Percentiles rank a stretch among this genome's conserved stretches.
phyloP scores from a whole-genome alignment of 2,113 vertebrate species.

The Felis chaus region DNA sequence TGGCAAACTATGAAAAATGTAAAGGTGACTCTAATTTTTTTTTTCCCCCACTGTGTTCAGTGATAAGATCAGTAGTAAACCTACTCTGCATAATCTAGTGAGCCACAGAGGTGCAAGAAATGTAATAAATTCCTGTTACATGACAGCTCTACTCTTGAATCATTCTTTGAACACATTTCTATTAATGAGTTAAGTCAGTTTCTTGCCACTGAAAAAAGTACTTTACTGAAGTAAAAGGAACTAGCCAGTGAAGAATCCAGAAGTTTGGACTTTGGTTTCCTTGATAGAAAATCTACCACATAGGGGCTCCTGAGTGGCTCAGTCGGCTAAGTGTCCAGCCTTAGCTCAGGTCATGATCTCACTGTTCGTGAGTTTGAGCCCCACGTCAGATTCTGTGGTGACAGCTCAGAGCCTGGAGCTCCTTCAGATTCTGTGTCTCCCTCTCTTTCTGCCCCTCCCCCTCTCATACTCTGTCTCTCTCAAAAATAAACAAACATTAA shows the following conservation, averaged over 20 bases:
- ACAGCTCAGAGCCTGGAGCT: too few relatives aligned
- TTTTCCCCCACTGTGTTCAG: neutral
- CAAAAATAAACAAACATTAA: too few relatives aligned
- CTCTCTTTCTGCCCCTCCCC: too few relatives aligned
- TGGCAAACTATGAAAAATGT: conserved; percentile 29
- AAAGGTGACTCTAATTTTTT: conserved; percentile 9
- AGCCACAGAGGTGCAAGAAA: neutral
- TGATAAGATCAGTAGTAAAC: neutral
- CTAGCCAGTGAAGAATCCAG: neutral
- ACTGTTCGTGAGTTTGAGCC: too few relatives aligned
- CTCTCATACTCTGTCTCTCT: too few relatives aligned
- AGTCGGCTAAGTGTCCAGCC: too few relatives aligned
- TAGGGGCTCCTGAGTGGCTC: too few relatives aligned
- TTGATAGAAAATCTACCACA: neutral
- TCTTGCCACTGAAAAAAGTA: neutral
- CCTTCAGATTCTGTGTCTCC: too few relatives aligned
- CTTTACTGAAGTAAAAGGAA: neutral
- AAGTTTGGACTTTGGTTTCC: neutral
- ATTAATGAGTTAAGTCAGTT: neutral
- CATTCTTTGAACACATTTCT: conserved; percentile 34
- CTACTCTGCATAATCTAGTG: neutral
- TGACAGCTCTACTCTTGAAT: conserved; percentile 26
- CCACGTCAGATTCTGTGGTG: too few relatives aligned
- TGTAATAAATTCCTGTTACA: neutral
- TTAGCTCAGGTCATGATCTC: too few relatives aligned